Evolutionary conservation across 2,888 invertebrate genomes (phyloP), one percentile per base, ranked within the genome.

Genomic region (Phaonia tiefii): DNA sequence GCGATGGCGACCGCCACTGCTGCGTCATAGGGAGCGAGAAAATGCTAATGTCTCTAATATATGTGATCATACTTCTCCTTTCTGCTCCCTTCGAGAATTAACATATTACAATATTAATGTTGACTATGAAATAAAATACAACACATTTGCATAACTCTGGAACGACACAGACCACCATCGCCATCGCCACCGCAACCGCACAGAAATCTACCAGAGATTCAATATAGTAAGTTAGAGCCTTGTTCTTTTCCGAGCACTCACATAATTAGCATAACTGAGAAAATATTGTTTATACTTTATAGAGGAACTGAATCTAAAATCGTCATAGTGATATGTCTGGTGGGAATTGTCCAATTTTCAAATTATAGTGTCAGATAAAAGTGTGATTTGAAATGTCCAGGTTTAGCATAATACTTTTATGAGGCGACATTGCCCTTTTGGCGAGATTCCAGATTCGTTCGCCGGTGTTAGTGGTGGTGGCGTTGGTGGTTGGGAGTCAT

Each of bases 181-280:
- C 37, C 58, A 58, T 10, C 58, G 31, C 13, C 26, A 17, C 7
- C 44, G 11, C 11, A 2, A 44, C 4, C 3, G 31, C 31, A n/a
- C n/a, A n/a, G 8, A 31, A 8, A 31, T 31, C 31, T 8, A 44
- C 13, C 44, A 44, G 2, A 44, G 44, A 8, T 44, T n/a, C n/a
- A n/a, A n/a, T n/a, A n/a, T n/a, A n/a, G n/a, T n/a, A n/a, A n/a
- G n/a, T n/a, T n/a, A n/a, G n/a, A n/a, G n/a, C n/a, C n/a, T n/a
- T n/a, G n/a, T n/a, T n/a, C n/a, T n/a, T 49, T 49, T 10, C 3
- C 49, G 15, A 17, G 15, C 56, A n/a, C 26, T 56, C 26, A n/a
- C 56, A 72, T 80, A 70, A 75, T 74, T 81, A 77, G 67, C 75
- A 71, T 63, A 76, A 73, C 76, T 71, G 58, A 77, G 49, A 77